Percentiles rank a stretch among this genome's conserved stretches.
Conservation (phyloP, 2,797 vertebrate genomes). For the Psittacula derbiana region DNA sequence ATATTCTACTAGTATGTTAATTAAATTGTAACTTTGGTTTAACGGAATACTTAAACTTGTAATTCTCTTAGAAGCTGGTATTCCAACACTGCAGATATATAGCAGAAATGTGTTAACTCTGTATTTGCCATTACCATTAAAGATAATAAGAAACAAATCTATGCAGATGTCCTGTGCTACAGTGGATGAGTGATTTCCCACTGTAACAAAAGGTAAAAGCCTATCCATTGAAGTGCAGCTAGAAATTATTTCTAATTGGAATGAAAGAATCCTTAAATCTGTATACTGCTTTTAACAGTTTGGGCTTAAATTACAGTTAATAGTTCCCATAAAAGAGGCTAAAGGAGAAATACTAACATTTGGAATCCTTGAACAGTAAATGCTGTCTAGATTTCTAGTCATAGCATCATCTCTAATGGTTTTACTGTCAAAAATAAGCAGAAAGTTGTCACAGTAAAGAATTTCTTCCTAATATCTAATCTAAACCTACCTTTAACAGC, state of each 20-base stretch:
- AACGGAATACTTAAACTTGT: not conserved
- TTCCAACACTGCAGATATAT: not conserved
- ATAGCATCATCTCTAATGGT: not conserved
- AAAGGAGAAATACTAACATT: conserved; percentile 38
- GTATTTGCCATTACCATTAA: conserved; percentile 48
- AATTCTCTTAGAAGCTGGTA: not conserved
- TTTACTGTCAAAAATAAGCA: not conserved
- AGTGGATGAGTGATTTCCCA: conserved; percentile 50
- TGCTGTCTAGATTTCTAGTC: not conserved
- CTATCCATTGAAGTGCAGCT: conserved; percentile 57
- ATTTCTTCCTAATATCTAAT: not conserved
- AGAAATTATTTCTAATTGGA: conserved; percentile 67
- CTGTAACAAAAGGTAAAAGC: conserved; percentile 73
- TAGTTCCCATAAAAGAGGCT: conserved; percentile 51
- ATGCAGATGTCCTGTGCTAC: conserved; percentile 8
- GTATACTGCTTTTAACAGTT: conserved; percentile 64
- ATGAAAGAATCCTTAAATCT: conserved; percentile 67
- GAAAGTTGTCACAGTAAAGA: not conserved
- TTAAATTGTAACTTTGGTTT: conserved; percentile 20
- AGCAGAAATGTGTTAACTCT: conserved; percentile 55
- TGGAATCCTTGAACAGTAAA: not conserved
- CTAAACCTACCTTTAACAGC: not conserved
- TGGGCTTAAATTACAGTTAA: conserved; percentile 64
- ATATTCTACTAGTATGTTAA: not conserved
- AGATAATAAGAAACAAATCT: conserved; percentile 61